Conservation (phyloP, 2,797 vertebrate genomes). For the Clarias platycephalus region DNA sequence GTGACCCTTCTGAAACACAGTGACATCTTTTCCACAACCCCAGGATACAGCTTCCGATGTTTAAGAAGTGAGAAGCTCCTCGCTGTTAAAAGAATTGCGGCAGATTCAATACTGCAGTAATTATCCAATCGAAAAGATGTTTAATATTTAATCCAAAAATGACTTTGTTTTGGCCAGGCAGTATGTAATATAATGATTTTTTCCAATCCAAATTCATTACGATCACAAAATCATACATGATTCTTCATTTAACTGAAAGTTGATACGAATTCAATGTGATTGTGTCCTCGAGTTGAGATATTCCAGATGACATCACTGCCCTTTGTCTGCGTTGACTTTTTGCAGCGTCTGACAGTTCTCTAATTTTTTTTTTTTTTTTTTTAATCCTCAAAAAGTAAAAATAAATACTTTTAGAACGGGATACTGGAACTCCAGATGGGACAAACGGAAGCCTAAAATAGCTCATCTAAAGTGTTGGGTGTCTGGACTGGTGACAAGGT, state of each 20-base stretch:
- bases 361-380: background rate
- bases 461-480: slow-evolving; percentile 7
- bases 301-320: background rate
- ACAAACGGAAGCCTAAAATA: slow-evolving; percentile 24
- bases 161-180: too few relatives aligned
- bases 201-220: background rate
- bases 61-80: too few relatives aligned
- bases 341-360: background rate
- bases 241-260: background rate
- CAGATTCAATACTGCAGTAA: too few relatives aligned
- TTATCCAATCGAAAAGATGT: too few relatives aligned
- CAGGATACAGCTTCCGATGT: too few relatives aligned
- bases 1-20: too few relatives aligned
- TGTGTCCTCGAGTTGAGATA: slow-evolving; percentile 20
- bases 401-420: background rate
- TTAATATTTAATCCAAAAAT: too few relatives aligned
- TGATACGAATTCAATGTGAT: background rate
- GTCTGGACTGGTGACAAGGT: slow-evolving; percentile 38
- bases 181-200: background rate
- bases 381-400: background rate
- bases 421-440: background rate
- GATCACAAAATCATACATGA: background rate
- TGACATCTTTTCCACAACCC: too few relatives aligned
- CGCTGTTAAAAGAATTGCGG: too few relatives aligned
- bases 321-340: background rate